phyloP scores from a whole-genome alignment of 2,113 vertebrate species.

The Stercorarius parasiticus region DNA sequence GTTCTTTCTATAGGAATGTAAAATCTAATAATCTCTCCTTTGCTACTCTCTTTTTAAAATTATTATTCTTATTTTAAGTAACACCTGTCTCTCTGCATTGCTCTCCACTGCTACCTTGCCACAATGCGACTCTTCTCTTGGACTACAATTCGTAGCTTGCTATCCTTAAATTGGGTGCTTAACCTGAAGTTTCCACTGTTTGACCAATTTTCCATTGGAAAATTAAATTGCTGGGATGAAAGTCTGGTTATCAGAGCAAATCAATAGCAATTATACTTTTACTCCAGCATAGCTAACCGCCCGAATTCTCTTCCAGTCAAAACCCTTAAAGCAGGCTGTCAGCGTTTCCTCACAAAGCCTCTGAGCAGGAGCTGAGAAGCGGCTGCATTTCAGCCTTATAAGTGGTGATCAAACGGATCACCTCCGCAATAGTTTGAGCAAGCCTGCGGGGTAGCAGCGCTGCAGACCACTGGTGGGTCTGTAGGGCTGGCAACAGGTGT shows the following conservation, averaged over 20 bases:
- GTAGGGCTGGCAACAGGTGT: background rate
- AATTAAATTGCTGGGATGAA: background rate
- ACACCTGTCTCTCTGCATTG: background rate
- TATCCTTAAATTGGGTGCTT: background rate
- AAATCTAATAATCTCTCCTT: background rate
- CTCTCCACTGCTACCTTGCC: background rate
- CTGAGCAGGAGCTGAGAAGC: background rate
- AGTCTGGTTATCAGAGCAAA: background rate
- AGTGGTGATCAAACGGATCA: background rate
- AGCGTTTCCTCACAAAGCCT: background rate
- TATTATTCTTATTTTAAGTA: background rate
- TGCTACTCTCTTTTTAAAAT: background rate
- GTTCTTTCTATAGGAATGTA: background rate
- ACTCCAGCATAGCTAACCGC: background rate
- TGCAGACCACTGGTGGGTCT: background rate
- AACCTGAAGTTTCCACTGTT: background rate
- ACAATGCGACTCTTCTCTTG: background rate
- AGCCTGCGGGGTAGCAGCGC: background rate
- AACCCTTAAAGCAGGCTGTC: background rate
- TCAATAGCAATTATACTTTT: background rate
- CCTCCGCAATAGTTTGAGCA: background rate
- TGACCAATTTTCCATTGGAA: constrained; percentile 14
- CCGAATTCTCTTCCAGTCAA: background rate
- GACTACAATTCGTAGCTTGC: background rate
- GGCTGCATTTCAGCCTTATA: background rate